These are phyloP conservation scores for Theodoxus fluviatilis DNA, from an alignment of 2,888 invertebrate genomes.

Conservation along the genomic window DNA sequence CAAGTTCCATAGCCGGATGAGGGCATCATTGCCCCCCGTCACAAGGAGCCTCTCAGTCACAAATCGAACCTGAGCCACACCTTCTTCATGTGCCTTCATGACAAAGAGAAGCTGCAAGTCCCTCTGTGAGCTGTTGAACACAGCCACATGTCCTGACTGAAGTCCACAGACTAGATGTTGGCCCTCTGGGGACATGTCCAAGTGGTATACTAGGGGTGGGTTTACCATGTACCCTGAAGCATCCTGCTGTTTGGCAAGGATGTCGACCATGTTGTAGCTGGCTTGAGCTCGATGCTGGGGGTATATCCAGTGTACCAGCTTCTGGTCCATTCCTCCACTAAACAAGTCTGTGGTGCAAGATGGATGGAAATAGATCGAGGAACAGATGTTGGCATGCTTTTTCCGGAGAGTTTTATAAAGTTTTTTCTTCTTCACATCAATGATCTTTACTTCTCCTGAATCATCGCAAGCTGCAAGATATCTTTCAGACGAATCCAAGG, in stretches of 20 bases:
- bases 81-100: conserved; percentile 57
- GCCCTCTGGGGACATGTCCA: conserved; percentile 45
- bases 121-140: conserved; percentile 52
- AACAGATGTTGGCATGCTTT: conserved; percentile 63
- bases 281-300: conserved; percentile 52
- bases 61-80: conserved; percentile 62
- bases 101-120: conserved; percentile 47
- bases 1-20: conserved; percentile 54
- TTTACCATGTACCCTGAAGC: conserved; percentile 56
- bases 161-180: conserved; percentile 54
- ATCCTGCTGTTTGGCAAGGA: conserved; percentile 46
- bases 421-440: conserved; percentile 52
- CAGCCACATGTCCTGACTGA: conserved; percentile 58
- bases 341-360: conserved; percentile 54
- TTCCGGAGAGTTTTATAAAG: conserved; percentile 55
- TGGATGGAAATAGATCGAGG: conserved; percentile 55
- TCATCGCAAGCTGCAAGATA: conserved; percentile 62
- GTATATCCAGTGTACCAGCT: conserved; percentile 62
- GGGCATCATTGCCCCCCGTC: conserved; percentile 58
- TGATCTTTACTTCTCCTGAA: conserved; percentile 57
- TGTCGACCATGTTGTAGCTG: conserved; percentile 59
- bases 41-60: conserved; percentile 45
- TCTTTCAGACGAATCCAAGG: conserved; percentile 54
- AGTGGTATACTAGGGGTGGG: conserved; percentile 60
- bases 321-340: conserved; percentile 60